These are phyloP conservation scores for Vicugna pacos DNA, from an alignment of 2,113 vertebrate species.

Conservation along the genomic window DNA sequence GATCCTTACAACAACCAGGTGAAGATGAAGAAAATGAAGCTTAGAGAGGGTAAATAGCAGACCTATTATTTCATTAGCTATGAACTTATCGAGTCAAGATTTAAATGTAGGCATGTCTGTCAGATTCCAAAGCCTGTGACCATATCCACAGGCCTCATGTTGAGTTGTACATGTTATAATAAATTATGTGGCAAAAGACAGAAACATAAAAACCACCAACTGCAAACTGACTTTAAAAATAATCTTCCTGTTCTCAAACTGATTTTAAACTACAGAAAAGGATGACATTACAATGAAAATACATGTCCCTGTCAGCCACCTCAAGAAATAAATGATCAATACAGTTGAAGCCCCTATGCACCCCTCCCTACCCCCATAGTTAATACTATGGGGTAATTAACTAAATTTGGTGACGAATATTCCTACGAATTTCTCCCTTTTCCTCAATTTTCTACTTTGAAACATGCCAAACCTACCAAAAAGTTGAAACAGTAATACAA, in stretches of 20 bases:
- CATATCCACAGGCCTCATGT: not conserved
- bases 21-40: slow-evolving; percentile 10
- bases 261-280: not conserved
- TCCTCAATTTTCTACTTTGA: slow-evolving; percentile 17
- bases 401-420: not conserved
- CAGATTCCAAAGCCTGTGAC: not conserved
- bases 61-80: not conserved
- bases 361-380: not conserved
- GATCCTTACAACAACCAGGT: not conserved
- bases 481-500: not conserved
- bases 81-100: not conserved
- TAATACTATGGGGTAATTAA: not conserved
- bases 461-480: not conserved
- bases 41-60: not conserved
- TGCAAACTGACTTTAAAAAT: slow-evolving; percentile 41
- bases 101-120: not conserved
- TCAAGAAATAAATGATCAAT: slow-evolving; percentile 33
- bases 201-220: not conserved
- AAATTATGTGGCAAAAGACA: slow-evolving; percentile 25
- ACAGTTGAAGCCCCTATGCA: not conserved
- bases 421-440: slow-evolving; percentile 7
- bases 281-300: not conserved
- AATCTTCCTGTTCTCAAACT: slow-evolving; percentile 3
- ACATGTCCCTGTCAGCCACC: not conserved
- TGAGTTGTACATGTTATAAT: not conserved